Evolutionary conservation across 2,888 invertebrate genomes (phyloP), one percentile per base, ranked within the genome.

Genomic region (Polymixis flavicincta): DNA sequence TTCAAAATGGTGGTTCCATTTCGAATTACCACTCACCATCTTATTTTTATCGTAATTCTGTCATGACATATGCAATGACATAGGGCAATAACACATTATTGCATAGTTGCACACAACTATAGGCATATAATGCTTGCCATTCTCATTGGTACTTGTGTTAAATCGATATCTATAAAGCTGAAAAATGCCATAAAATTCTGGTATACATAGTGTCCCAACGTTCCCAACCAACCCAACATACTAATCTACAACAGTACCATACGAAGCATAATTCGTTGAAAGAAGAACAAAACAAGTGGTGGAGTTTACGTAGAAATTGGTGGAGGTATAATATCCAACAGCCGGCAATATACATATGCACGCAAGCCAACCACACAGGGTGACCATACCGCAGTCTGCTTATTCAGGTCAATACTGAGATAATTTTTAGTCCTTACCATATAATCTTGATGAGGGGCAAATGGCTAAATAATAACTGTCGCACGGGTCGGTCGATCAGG

Each of bases 321-420:
- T 66, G 64, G 68, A 75, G 60, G 75, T 84, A 81, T 82, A 81
- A 78, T 84, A 76, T 71, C 84, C 72, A 76, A 63, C 68, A 63
- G 60, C 64, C 45, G 54, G 54, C 82, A 71, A 67, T 76, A 72
- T 77, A 85, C 83, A 70, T 76, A 80, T 74, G 69, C 77, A 80
- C 74, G 69, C 70, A 71, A 84, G 32, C 76, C 60, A 55, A 75
- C 80, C 80, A 60, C 72, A 74, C 37, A 72, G 80, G 83, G 83
- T 84, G 85, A 74, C 85, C 78, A 82, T 54, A 32, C 25, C 59
- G 3, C 8, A 45, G 8, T 13, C 28, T 42, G 32, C 37, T 50
- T 59, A 22, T 19, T 42, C 28, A 19, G 8, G 17, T n/a, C 8
- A 52, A 52, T 7, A 19, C 25, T 22, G 25, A 19, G 1, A 28